Evolutionary conservation across 2,888 invertebrate genomes (phyloP).

Genomic region (Malachius bipustulatus): DNA sequence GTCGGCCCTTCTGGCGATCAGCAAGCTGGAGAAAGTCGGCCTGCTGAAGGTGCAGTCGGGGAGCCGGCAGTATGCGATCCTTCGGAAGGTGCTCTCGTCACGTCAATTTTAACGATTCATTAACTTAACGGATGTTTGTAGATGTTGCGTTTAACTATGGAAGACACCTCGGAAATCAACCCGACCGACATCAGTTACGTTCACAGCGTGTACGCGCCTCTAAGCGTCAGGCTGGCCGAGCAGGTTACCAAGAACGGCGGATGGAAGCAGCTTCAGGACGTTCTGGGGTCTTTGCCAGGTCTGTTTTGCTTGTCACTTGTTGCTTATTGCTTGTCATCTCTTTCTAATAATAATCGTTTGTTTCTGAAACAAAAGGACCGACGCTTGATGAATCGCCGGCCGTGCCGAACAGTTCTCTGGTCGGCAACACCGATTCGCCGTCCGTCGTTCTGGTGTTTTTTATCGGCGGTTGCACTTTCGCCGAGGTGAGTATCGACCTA

Average conservation of each 20-base stretch:
- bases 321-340: too few relatives aligned
- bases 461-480: conserved; percentile 93
- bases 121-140: conserved; percentile 28
- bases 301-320: too few relatives aligned
- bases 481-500: conserved; percentile 60
- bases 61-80: conserved; percentile 57
- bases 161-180: conserved; percentile 72
- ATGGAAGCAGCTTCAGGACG: conserved; percentile 73
- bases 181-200: conserved; percentile 85
- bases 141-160: conserved; percentile 74
- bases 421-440: conserved; percentile 42
- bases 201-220: conserved; percentile 86
- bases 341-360: background rate
- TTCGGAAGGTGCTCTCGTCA: conserved; percentile 49
- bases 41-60: conserved; percentile 65
- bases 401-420: conserved; percentile 27
- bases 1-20: conserved; percentile 66
- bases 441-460: conserved; percentile 84
- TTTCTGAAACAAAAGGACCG: conserved; percentile 38
- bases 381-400: conserved; percentile 52
- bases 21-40: conserved; percentile 79
- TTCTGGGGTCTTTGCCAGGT: conserved; percentile 68
- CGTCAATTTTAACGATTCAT: conserved; percentile 5
- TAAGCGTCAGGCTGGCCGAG: conserved; percentile 78
- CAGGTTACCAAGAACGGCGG: conserved; percentile 64